Evolutionary conservation across 2,888 invertebrate genomes (phyloP).

Genomic region (Eupithecia abbreviata): DNA sequence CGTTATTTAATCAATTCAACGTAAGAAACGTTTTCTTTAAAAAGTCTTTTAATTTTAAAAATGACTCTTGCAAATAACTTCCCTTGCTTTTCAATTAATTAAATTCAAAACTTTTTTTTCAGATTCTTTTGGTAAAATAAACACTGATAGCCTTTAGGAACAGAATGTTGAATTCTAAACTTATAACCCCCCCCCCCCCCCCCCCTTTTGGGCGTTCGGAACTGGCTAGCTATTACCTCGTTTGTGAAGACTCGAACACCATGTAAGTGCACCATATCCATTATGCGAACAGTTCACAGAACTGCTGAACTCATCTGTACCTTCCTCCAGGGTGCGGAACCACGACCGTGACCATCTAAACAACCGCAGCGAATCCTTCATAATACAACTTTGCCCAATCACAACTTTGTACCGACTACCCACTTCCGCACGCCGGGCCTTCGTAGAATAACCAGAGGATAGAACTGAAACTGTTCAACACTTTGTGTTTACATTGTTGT

Average conservation of each 20-base stretch:
- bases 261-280: background rate
- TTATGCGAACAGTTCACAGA: background rate
- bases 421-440: background rate
- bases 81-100: too few species aligned
- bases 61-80: too few species aligned
- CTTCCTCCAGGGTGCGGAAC: background rate
- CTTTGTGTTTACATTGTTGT: background rate
- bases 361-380: constrained; percentile 6
- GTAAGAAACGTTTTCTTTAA: too few species aligned
- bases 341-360: constrained; percentile 17
- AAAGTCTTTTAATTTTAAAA: too few species aligned
- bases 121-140: too few species aligned
- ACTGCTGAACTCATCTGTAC: background rate
- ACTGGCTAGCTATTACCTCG: background rate
- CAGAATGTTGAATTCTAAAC: too few species aligned
- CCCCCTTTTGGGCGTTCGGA: too few species aligned
- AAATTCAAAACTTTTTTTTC: too few species aligned
- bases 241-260: background rate
- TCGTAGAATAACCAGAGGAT: background rate
- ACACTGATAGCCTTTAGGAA: too few species aligned
- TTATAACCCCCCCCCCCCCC: too few species aligned
- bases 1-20: too few species aligned
- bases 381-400: constrained; percentile 11
- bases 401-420: background rate
- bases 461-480: constrained; percentile 3